These are phyloP conservation scores for Podarcis siculus DNA, from an alignment of 2,797 vertebrate species.

Conservation along the genomic window DNA sequence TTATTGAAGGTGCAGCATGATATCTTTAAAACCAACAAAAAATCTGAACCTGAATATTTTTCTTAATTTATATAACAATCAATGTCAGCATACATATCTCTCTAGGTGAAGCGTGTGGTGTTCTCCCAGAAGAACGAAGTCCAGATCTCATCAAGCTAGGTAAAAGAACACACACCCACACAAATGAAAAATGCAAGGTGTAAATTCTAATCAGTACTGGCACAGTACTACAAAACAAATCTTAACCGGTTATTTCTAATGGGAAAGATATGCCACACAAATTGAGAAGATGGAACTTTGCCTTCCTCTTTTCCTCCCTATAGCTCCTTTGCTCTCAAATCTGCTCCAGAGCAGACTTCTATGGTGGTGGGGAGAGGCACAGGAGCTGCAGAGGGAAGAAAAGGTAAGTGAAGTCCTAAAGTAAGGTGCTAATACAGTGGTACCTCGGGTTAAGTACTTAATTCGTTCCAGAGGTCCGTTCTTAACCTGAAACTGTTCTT, in stretches of 20 bases:
- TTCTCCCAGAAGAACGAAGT: accelerated
- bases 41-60: neutral
- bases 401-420: no score
- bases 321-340: no score
- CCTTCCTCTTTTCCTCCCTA: no score
- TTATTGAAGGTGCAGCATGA: neutral
- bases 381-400: no score
- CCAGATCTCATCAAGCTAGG: slow-evolving; percentile 2
- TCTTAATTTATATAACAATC: neutral
- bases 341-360: no score
- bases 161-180: neutral
- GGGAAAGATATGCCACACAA: neutral
- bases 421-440: no score
- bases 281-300: no score
- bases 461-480: no score
- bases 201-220: neutral
- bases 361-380: no score
- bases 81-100: neutral
- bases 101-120: neutral
- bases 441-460: no score
- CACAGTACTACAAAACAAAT: neutral
- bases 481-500: no score
- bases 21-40: neutral
- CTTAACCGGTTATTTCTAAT: neutral
- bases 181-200: neutral